Base-by-base conservation (phyloP, 2,888 invertebrate genomes). In the Machimus atricapillus region DNA sequence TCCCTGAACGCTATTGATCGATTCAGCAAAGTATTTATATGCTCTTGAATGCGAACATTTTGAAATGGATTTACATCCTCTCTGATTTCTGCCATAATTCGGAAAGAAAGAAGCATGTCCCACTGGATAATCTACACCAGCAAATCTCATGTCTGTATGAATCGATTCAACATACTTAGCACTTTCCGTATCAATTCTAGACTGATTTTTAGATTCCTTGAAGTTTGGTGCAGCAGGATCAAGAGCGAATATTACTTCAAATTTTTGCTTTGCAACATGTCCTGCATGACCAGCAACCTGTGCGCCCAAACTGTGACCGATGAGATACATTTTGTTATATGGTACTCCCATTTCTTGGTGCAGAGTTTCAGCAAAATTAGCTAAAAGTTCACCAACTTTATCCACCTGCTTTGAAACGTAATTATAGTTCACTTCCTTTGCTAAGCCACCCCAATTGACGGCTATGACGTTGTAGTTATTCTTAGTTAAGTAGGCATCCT, bases 381-480 rank as follows among this genome's bases (percentile, higher is more conserved):
- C 76, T n/a, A 85, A 9, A 34, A 85, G 0, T 19, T 85, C 37
- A 19, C 76, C 85, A 56, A 76, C 19, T 56, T 2, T 19, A 66
- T 83, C 83, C 19, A 83, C 83, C 16, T n/a, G 37, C 9, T 66
- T 16, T 23, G 73, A 73, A n/a, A 66, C 73, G 4, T 37, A 12
- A 83, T 58, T 40, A 14, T 83, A 83, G 40, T 83, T 83, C 19
- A 27, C n/a, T 9, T 83, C 73, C 23, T 40, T 23, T 8, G 83
- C 37, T 40, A 83, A 43, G 31, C 27, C 31, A 7, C 93, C 93
- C 94, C 94, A 94, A 89, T 94, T 94, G 16, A 94, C 93, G 0
- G 93, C 93, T 79, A 94, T 93, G 74, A 94, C 93, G 89, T 94
- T 94, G 79, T 93, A 90, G 88, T 94, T 93, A 81, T 93, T 94